Evolutionary conservation across 64 coral and sea anemone species (phyloP), one percentile per base, ranked within the genome.

Genomic region (Orbicella faveolata): DNA sequence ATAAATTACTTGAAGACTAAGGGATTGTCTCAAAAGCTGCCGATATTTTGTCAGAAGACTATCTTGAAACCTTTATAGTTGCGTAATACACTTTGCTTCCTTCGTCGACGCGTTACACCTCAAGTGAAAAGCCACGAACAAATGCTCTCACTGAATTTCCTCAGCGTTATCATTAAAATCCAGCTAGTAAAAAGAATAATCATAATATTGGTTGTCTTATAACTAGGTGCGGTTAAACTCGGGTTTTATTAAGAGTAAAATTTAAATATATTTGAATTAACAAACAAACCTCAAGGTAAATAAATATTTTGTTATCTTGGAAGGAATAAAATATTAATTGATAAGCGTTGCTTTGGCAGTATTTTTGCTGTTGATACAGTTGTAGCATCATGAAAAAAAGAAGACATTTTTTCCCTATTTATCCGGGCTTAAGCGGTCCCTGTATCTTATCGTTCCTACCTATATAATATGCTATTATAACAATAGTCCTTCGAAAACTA

Each of bases 201-300:
- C 9, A 70, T 70, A 26, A 5, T 26, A 26, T 26, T 79, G 34
- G n/a, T 12, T 11, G 9, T 48, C 11, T 52, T 79, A 41, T 13
- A 79, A 79, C 51, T 57, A 79, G 77, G 77, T 48, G 51, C 52
- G 77, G 75, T 52, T 44, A 16, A 78, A 53, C 36, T 78, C 37
- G 36, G 77, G 52, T 30, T 59, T 5, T 15, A 79, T 79, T 79
- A 79, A 9, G 52, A 70, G 20, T 70, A 23, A 70, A 70, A 70
- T 70, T n/a, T 2, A 79, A 57, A 79, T 79, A 21, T n/a, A 25
- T 79, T 55, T 79, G 67, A 79, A 79, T 79, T 79, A 53, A 79
- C 77, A 79, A 59, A 59, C 77, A 55, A 79, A 57, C 52, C 51
- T 23, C 25, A 30, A 79, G 23, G 52, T 52, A 57, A 23, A 79